These are phyloP conservation scores for Perognathus longimembris DNA, from an alignment of 2,113 vertebrate genomes.

Conservation along the genomic window DNA sequence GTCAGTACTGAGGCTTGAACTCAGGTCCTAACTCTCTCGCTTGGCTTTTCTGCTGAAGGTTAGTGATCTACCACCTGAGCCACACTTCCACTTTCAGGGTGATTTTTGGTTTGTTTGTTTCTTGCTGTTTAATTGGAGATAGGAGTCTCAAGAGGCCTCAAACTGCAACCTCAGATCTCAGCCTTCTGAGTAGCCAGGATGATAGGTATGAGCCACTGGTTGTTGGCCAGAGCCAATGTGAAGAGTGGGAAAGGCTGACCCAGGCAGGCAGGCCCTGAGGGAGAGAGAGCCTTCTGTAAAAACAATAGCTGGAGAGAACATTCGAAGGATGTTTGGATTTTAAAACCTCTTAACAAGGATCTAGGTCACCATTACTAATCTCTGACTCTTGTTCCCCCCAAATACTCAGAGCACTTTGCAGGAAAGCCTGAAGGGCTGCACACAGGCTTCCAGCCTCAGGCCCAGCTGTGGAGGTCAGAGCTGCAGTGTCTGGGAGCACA, in stretches of 20 bases:
- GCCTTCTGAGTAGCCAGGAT: too few relatives aligned
- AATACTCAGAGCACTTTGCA: background rate
- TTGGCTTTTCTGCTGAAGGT: too few relatives aligned
- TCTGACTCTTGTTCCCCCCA: background rate
- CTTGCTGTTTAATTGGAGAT: too few relatives aligned
- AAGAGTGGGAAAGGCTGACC: background rate
- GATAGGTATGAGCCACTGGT: too few relatives aligned
- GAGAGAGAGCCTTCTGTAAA: background rate
- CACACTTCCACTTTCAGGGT: too few relatives aligned
- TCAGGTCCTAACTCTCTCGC: too few relatives aligned
- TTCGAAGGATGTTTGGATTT: background rate
- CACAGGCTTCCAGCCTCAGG: background rate
- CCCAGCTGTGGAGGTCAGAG: accelerated
- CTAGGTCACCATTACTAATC: background rate
- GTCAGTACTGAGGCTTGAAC: too few relatives aligned
- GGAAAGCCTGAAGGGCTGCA: background rate
- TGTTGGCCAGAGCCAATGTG: background rate
- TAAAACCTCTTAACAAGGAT: background rate
- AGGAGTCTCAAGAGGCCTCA: too few relatives aligned
- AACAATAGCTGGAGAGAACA: background rate
- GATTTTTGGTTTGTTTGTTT: too few relatives aligned
- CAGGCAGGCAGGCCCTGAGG: background rate
- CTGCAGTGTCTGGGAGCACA: background rate
- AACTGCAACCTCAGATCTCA: too few relatives aligned
- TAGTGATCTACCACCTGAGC: too few relatives aligned